phyloP scores from a whole-genome alignment of 2,113 vertebrate genomes.

The Oryzias woworae region DNA sequence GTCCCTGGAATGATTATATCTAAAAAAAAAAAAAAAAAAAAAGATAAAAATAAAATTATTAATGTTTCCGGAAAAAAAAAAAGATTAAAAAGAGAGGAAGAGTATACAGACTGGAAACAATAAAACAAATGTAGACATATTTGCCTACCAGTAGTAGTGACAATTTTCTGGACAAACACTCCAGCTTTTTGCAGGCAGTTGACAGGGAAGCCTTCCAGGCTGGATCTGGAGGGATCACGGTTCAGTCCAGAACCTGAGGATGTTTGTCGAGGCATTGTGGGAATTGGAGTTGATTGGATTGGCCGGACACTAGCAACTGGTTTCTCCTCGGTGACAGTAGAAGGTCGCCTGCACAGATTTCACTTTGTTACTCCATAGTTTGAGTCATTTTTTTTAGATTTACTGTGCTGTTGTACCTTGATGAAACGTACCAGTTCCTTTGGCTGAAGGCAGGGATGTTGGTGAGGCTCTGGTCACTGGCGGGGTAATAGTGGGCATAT shows the following conservation, averaged over 20 bases:
- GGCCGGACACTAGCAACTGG: slow-evolving; percentile 85
- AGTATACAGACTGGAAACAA: neutral
- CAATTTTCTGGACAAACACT: slow-evolving; percentile 95
- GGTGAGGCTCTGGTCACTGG: slow-evolving; percentile 92
- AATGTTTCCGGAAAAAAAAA: neutral
- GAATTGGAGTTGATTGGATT: slow-evolving; percentile 87
- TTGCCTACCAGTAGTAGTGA: slow-evolving; percentile 89
- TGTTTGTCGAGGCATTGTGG: slow-evolving; percentile 86
- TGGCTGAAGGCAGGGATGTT: slow-evolving; percentile 96
- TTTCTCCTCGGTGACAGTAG: slow-evolving; percentile 85
- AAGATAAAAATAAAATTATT: neutral
- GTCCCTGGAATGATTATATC: slow-evolving; percentile 97
- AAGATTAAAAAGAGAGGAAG: neutral
- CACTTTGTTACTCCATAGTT: neutral
- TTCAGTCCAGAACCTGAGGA: slow-evolving; percentile 59
- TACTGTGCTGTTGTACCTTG: neutral
- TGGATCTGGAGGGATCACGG: slow-evolving; percentile 70
- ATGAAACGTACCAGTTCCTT: slow-evolving; percentile 87
- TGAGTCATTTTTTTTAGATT: neutral
- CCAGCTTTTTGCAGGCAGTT: slow-evolving; percentile 93
- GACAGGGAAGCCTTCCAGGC: slow-evolving; percentile 85
- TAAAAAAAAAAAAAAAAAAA: slow-evolving; percentile 38
- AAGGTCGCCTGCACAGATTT: slow-evolving; percentile 81
- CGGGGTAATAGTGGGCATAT: slow-evolving; percentile 95
- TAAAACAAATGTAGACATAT: neutral